Conservation (phyloP, 1,140 invertebrate genomes). For the Pseudomyrmex dendroicus region DNA sequence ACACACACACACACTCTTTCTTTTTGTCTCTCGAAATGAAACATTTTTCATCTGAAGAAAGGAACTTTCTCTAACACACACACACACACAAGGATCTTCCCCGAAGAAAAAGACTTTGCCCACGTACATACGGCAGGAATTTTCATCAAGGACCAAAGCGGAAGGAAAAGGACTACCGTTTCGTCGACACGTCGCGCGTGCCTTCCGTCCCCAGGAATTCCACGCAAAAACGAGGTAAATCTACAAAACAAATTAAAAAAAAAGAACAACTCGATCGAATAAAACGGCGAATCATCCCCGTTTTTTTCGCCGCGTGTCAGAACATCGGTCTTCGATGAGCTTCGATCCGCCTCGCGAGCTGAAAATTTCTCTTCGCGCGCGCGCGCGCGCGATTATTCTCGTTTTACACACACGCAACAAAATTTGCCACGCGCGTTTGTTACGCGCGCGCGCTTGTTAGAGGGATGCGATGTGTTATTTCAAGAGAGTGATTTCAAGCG, state of each 20-base stretch:
- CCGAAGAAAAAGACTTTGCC: neutral
- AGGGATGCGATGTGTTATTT: neutral
- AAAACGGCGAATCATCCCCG: neutral
- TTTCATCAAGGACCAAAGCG: neutral
- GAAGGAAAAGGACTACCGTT: neutral
- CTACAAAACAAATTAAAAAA: neutral
- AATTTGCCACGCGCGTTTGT: no score
- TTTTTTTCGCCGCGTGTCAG: neutral
- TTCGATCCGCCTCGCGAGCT: no score
- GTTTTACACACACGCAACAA: no score
- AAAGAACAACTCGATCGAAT: neutral
- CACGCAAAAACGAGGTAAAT: constrained; percentile 18
- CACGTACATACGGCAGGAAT: neutral
- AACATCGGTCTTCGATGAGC: no score
- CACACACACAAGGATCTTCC: neutral
- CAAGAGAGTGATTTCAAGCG: neutral
- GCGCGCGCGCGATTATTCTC: no score
- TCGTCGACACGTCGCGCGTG: neutral
- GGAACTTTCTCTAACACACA: neutral
- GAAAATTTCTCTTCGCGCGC: no score
- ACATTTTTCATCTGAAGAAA: neutral
- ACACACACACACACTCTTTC: no score
- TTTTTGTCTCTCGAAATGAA: no score
- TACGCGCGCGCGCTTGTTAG: no score
- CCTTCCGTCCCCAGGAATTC: neutral